Evolutionary conservation across 2,888 invertebrate genomes (phyloP), one percentile per base, ranked within the genome.

Genomic region (Pheosia gnoma): DNA sequence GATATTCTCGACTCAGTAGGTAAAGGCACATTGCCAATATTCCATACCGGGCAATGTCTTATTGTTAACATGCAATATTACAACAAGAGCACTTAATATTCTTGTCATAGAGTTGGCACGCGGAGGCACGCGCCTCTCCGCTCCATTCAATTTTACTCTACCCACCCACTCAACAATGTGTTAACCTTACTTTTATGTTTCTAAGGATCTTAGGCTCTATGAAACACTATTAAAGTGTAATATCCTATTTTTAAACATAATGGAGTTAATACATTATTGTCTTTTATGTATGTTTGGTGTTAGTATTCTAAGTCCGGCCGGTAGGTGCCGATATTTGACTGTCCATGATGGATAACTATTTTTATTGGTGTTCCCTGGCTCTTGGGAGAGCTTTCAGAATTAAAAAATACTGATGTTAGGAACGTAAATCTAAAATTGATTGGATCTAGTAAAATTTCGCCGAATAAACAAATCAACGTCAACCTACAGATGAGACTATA

Each of bases 121-220:
- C 57, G 59, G 0, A 59, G 64, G 64, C 60, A 59, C 59, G 59
- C 64, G 51, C 45, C 43, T 56, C 56, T 39, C n/a, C 41, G 25
- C 41, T 56, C 41, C 25, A 41, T 41, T 56, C 39, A 13, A 54
- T 56, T 11, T 55, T 39, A 39, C 56, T 54, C 38, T 38, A 54
- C 10, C 53, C 3, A 53, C 9, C 4, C 10, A 53, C 3, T 8
- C 53, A 53, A 53, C 4, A 53, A 53, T 8, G 6, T 11, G 53
- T 53, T 37, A 37, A 53, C 37, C 37, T 37, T 53, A 5, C 37
- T 4, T 11, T 4, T n/a, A 47, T n/a, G 47, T 47, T 47, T 3
- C 11, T 47, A 47, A n/a, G 47, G n/a, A n/a, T n/a, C 5, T n/a
- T n/a, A n/a, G 5, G 1, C 47, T 47, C n/a, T 47, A 47, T 47